Evolutionary conservation across 2,888 invertebrate species (phyloP), one percentile per base, ranked within the genome.

Genomic region (Trachelus troglodyta): DNA sequence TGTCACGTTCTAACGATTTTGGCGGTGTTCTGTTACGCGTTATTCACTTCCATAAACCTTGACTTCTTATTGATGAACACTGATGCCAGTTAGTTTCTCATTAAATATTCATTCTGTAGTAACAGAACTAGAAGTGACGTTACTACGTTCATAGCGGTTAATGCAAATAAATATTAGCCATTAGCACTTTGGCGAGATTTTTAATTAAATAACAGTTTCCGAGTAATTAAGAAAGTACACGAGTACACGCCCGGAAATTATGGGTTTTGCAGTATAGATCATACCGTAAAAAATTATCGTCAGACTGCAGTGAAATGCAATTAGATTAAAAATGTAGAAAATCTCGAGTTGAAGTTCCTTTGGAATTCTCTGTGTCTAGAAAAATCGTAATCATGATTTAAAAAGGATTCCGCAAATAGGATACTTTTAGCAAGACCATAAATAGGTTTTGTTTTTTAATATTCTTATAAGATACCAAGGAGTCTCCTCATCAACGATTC

Each of bases 31-130:
- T 23, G 56, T 23, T 56, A 23, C 40, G 40, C 40, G 40, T 40
- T 23, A 2, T 40, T 40, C 23, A 40, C 9, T 56, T 56, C 23
- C 23, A 56, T 23, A 56, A 56, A 56, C 23, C 56, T 23, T 56
- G 1, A 56, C 23, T 56, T 56, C 23, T 23, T 56, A 56, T 23
- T 6, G 56, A 56, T 23, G 23, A 56, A 23, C 9, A 56, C 56
- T 23, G 34, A 75, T 34, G 75, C 15, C 15, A 15, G 74, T 33
- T 56, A 30, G n/a, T 35, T 77, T 69, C 69, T 11, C 56, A 3
- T 75, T 73, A 33, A 40, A 74, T 73, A 69, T 34, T 81, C 69
- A 79, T 83, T 74, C 74, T 15, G 79, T 56, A 77, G 73, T 69
- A 33, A 69, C 35, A 35, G 35, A 35, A 12, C 3, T 76, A 56